Conservation (phyloP, 2,888 invertebrate genomes). For the Mesoligia furuncula region DNA sequence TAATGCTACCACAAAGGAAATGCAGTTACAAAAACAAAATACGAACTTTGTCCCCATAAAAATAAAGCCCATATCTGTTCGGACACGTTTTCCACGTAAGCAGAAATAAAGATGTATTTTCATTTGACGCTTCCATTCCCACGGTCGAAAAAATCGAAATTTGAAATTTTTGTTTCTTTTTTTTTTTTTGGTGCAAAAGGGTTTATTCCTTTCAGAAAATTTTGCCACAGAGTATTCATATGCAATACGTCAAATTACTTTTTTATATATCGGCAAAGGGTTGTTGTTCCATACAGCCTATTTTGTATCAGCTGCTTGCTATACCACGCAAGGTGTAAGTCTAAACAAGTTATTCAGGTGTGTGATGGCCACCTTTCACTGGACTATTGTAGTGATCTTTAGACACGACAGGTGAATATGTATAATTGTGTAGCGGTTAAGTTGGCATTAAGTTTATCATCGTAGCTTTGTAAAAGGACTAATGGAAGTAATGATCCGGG, state of each 20-base stretch:
- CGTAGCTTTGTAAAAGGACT: background rate
- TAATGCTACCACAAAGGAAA: conserved; percentile 33
- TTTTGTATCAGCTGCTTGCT: conserved; percentile 43
- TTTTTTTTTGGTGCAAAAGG: conserved; percentile 37
- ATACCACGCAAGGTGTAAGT: conserved; percentile 46
- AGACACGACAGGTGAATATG: conserved; percentile 42
- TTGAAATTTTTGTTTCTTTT: conserved; percentile 43
- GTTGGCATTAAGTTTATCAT: conserved; percentile 16
- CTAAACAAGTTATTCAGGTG: conserved; percentile 56
- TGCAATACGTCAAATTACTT: conserved; percentile 19
- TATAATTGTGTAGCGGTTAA: conserved; percentile 8
- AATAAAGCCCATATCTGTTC: conserved; percentile 50
- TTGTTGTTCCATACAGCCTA: conserved; percentile 24
- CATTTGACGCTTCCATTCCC: conserved; percentile 65
- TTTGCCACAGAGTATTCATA: conserved; percentile 24
- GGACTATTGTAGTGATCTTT: conserved; percentile 48
- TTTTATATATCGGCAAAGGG: conserved; percentile 18
- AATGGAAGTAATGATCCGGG: background rate
- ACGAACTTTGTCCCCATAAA: conserved; percentile 27
- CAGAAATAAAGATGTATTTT: conserved; percentile 39
- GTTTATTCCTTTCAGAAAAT: conserved; percentile 31
- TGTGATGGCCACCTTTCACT: conserved; percentile 51
- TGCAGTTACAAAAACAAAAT: conserved; percentile 46
- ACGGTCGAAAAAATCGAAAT: conserved; percentile 65
- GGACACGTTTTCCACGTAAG: conserved; percentile 4